These are phyloP conservation scores for Cephus nigrinus DNA, from an alignment of 2,888 invertebrate species.

Conservation along the genomic window DNA sequence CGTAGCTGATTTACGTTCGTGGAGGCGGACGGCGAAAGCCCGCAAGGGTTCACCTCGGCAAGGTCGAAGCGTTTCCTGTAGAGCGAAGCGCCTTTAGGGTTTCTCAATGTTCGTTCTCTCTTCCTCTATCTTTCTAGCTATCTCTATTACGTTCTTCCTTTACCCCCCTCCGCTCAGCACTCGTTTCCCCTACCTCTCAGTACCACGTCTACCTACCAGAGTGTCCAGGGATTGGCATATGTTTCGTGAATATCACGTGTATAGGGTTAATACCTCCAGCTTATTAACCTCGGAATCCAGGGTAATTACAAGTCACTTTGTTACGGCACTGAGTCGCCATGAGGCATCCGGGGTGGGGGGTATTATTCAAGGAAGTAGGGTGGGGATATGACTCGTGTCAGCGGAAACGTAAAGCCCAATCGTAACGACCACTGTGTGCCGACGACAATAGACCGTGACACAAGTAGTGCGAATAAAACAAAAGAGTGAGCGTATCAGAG, in stretches of 20 bases:
- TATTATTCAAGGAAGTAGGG: not conserved
- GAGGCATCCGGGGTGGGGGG: not conserved
- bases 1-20: slow-evolving; percentile 22
- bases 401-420: not conserved
- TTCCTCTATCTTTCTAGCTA: not conserved
- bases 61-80: slow-evolving; percentile 48
- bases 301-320: not conserved
- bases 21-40: slow-evolving; percentile 31
- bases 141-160: not conserved
- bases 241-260: not conserved
- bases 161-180: not conserved
- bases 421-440: not conserved
- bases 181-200: not conserved
- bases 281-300: not conserved
- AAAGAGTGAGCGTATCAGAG: not conserved
- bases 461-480: not conserved
- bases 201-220: not conserved
- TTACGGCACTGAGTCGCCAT: not conserved
- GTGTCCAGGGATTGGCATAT: not conserved
- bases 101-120: slow-evolving; percentile 28
- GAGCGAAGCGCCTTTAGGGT: slow-evolving; percentile 35
- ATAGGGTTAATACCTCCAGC: not conserved
- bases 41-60: slow-evolving; percentile 48
- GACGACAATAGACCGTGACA: not conserved
- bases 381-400: not conserved